Conservation (phyloP, 2,888 invertebrate species). For the Phorcus lineatus region DNA sequence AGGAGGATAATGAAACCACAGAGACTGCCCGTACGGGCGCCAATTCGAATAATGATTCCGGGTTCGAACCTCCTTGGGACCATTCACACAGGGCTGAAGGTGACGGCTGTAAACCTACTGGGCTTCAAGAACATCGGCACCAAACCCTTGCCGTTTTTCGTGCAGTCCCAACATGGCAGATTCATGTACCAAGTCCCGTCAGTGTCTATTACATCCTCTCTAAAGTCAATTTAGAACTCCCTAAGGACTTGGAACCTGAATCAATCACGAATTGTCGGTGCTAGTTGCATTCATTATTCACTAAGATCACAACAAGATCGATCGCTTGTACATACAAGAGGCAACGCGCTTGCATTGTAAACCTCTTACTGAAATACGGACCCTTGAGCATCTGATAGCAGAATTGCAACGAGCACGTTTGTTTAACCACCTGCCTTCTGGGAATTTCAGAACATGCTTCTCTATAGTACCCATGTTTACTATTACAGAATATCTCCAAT, state of each 20-base stretch:
- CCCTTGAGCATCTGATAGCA: neutral
- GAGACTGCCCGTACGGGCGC: neutral
- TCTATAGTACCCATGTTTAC: no score
- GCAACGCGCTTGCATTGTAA: neutral
- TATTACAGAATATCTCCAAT: no score
- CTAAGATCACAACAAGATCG: slow-evolving; percentile 13
- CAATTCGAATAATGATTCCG: neutral
- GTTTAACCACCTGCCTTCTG: neutral
- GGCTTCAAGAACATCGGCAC: neutral
- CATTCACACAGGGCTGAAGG: neutral
- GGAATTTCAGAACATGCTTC: neutral
- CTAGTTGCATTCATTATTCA: slow-evolving; percentile 12
- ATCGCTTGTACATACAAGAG: neutral
- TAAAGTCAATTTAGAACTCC: slow-evolving; percentile 6
- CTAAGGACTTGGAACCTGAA: neutral
- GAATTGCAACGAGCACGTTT: neutral
- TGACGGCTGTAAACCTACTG: neutral
- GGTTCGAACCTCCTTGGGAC: neutral
- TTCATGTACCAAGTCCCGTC: neutral
- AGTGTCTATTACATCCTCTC: neutral
- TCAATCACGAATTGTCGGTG: slow-evolving; percentile 2
- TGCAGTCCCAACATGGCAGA: neutral
- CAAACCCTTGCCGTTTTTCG: neutral
- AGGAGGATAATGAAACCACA: no score
- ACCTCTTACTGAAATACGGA: neutral